Evolutionary conservation across 2,888 invertebrate genomes (phyloP).

Genomic region (Tiliacea citrago): DNA sequence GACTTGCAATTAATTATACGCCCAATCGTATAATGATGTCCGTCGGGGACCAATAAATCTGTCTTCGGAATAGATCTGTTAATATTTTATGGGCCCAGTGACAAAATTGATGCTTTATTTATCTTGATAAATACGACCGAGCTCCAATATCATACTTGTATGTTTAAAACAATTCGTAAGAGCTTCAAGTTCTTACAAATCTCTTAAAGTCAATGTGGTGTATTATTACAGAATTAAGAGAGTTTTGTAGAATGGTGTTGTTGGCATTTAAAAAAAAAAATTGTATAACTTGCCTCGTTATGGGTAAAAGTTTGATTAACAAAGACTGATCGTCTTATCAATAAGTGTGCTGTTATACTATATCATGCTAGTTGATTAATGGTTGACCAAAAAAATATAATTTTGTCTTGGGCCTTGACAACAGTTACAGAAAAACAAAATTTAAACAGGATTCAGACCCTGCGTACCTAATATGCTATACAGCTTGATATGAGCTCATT

Average conservation of each 20-base stretch:
- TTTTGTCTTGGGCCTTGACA: not conserved
- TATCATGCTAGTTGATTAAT: not conserved
- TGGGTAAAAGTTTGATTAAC: not conserved
- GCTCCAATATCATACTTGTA: constrained; percentile 9
- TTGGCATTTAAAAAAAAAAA: too few species aligned
- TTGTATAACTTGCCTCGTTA: too few species aligned
- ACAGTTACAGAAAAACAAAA: too few species aligned
- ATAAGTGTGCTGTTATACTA: too few species aligned
- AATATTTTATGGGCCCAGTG: constrained; percentile 53
- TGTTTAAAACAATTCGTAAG: constrained; percentile 12
- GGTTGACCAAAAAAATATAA: not conserved
- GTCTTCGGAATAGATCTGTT: constrained; percentile 47
- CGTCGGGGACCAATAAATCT: constrained; percentile 54
- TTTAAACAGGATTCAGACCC: not conserved
- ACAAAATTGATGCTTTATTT: constrained; percentile 49
- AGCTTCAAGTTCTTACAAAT: constrained; percentile 6
- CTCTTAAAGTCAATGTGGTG: not conserved
- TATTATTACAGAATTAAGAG: not conserved
- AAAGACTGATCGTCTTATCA: not conserved
- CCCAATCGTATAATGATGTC: constrained; percentile 54
- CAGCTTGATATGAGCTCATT: not conserved
- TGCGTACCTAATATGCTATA: not conserved
- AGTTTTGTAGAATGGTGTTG: not conserved
- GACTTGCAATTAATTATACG: constrained; percentile 53
- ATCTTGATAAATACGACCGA: constrained; percentile 37